These are phyloP conservation scores for Tolypeutes matacus DNA, from an alignment of 2,797 vertebrate genomes.

Conservation along the genomic window DNA sequence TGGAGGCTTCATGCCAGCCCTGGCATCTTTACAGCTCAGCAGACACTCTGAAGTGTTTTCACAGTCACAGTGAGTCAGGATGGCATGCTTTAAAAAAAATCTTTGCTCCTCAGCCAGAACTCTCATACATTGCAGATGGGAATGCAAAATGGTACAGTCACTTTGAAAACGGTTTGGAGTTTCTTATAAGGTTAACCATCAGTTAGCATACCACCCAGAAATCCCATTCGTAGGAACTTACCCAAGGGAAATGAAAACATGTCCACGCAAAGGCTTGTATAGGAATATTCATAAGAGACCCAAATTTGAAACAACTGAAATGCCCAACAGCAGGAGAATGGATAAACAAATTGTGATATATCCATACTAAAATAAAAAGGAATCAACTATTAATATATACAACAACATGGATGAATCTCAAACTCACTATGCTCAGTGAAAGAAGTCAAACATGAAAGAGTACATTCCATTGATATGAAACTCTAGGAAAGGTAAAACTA, in stretches of 20 bases:
- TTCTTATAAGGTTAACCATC: background rate
- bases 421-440: background rate
- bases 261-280: background rate
- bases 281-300: background rate
- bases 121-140: constrained; percentile 17
- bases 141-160: background rate
- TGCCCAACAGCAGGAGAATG: background rate
- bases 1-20: background rate
- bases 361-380: background rate
- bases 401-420: background rate
- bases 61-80: constrained; percentile 24
- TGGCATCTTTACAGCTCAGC: background rate
- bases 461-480: background rate
- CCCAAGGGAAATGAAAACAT: background rate
- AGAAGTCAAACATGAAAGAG: background rate
- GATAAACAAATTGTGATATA: background rate
- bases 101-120: background rate
- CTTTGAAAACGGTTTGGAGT: background rate
- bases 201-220: background rate
- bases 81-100: constrained; percentile 49
- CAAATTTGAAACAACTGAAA: constrained; percentile 22
- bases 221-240: background rate
- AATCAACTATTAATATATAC: background rate
- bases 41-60: constrained; percentile 22
- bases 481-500: background rate